Evolutionary conservation across 2,888 invertebrate genomes (phyloP).

Genomic region (Protonemura montana): DNA sequence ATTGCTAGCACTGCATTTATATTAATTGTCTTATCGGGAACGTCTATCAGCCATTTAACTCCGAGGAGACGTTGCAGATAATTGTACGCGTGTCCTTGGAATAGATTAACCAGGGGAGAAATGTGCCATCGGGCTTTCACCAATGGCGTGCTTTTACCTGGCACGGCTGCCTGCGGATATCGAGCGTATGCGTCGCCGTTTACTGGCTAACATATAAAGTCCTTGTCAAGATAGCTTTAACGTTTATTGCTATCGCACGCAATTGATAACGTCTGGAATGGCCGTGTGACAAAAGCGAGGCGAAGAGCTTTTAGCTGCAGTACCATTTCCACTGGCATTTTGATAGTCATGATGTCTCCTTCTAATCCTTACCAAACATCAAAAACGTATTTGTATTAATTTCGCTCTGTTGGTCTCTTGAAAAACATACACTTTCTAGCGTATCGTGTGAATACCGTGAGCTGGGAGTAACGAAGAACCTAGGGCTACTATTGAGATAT

Average conservation of each 20-base stretch:
- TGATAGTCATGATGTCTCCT: background rate
- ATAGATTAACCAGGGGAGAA: background rate
- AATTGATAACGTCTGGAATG: constrained; percentile 18
- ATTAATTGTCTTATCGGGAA: background rate
- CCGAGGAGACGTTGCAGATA: background rate
- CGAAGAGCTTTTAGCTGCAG: background rate
- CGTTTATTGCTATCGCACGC: constrained; percentile 15
- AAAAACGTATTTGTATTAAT: background rate
- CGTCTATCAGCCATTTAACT: background rate
- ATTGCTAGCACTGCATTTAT: background rate
- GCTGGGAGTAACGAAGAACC: background rate
- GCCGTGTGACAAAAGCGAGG: background rate
- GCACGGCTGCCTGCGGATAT: background rate
- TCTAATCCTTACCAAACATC: background rate
- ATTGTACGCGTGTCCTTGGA: background rate
- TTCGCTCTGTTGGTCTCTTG: background rate
- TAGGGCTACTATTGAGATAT: too few species aligned
- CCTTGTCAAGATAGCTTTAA: constrained; percentile 22
- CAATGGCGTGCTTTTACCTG: background rate
- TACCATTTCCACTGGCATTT: background rate
- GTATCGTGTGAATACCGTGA: background rate
- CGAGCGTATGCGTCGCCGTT: background rate
- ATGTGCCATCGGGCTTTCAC: background rate
- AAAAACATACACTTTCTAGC: background rate
- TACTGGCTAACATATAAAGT: background rate